Conservation (phyloP, 2,113 vertebrate species). For the Pelodiscus sinensis region DNA sequence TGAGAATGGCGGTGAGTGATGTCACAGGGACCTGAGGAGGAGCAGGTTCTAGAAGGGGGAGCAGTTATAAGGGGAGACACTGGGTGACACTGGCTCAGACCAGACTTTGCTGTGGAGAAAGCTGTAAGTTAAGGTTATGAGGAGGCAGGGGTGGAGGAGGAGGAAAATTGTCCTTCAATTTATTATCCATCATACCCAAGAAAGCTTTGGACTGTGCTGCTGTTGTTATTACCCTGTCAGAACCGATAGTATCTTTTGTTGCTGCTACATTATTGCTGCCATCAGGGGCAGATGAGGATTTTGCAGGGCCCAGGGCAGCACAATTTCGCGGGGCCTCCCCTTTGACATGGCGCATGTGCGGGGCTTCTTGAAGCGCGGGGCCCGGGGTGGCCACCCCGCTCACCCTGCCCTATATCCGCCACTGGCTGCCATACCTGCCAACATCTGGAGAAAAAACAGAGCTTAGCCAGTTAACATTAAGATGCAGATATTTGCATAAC, state of each 20-base stretch:
- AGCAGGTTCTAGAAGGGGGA: background rate
- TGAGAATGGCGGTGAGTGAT: background rate
- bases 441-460: background rate
- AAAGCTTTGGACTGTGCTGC: background rate
- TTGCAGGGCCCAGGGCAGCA: too few species aligned
- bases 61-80: accelerated
- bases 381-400: too few species aligned
- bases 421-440: background rate
- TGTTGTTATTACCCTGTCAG: background rate
- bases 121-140: background rate
- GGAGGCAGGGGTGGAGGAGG: too few species aligned
- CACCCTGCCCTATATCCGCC: too few species aligned
- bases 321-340: too few species aligned
- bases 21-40: accelerated
- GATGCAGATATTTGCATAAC: background rate
- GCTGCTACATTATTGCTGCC: background rate
- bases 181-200: background rate
- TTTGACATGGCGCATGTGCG: too few species aligned
- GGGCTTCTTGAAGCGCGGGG: too few species aligned
- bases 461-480: background rate
- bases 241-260: background rate
- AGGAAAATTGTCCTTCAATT: background rate
- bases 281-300: too few species aligned
- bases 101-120: background rate
- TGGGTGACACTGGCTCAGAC: background rate